These are phyloP conservation scores for Monopterus albus DNA, from an alignment of 2,113 vertebrate genomes.

Conservation along the genomic window DNA sequence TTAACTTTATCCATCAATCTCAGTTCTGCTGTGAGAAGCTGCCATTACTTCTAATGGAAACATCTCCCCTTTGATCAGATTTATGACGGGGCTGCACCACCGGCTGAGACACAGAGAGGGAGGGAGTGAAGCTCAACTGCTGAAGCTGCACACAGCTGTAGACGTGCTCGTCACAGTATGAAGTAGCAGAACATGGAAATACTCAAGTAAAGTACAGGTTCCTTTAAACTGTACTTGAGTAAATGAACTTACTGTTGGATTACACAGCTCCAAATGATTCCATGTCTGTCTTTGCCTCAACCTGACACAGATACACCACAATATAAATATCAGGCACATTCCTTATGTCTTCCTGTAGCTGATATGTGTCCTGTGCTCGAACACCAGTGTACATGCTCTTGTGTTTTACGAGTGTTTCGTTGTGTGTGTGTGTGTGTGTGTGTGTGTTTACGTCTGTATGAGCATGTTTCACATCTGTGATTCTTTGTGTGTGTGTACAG, in stretches of 20 bases:
- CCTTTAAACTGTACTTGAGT: too few species aligned
- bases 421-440: neutral
- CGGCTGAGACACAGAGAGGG: slow-evolving; percentile 18
- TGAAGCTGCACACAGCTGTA: neutral
- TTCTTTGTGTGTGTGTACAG: neutral
- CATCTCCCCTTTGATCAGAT: slow-evolving; percentile 86
- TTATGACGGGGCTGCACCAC: slow-evolving; percentile 77
- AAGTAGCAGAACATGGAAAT: too few species aligned
- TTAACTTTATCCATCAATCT: slow-evolving; percentile 93
- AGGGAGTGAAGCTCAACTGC: neutral
- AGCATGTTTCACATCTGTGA: neutral
- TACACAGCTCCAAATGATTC: too few species aligned
- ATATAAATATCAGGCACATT: too few species aligned
- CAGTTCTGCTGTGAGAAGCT: slow-evolving; percentile 78
- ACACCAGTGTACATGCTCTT: too few species aligned
- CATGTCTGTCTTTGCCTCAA: too few species aligned
- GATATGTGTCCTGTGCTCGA: too few species aligned
- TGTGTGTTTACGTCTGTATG: slow-evolving; percentile 5
- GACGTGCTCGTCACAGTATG: too few species aligned
- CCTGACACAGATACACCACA: too few species aligned
- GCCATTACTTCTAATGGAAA: slow-evolving; percentile 83
- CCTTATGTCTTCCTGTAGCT: too few species aligned
- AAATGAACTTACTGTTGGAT: too few species aligned
- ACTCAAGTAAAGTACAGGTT: too few species aligned
- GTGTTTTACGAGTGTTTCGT: neutral